These are phyloP conservation scores for Bubo blakistoni DNA, from an alignment of 2,113 vertebrate genomes.

Conservation along the genomic window DNA sequence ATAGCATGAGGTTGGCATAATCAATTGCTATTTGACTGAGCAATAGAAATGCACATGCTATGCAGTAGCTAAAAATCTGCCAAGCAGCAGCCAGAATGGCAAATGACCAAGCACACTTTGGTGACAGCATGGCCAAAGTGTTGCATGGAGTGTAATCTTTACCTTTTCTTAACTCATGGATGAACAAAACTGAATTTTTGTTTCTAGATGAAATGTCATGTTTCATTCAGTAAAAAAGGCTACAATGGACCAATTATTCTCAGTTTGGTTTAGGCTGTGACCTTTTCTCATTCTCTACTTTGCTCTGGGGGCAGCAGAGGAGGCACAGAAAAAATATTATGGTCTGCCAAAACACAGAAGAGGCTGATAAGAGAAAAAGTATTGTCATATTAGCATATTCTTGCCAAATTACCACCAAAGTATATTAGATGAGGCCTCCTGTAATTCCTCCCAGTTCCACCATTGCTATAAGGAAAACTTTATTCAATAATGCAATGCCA, in stretches of 20 bases:
- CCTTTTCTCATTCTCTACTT: background rate
- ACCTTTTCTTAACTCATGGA: background rate
- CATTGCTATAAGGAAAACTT: background rate
- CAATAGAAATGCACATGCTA: background rate
- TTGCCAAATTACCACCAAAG: background rate
- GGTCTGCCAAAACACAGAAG: background rate
- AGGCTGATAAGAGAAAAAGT: background rate
- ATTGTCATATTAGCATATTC: background rate
- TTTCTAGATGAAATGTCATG: background rate
- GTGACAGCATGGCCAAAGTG: background rate
- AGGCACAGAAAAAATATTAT: background rate
- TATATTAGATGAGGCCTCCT: background rate
- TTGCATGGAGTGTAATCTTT: background rate
- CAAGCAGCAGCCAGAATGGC: background rate
- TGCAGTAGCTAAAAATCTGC: background rate
- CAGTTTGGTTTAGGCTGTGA: background rate
- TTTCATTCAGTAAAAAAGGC: background rate
- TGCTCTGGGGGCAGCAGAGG: background rate
- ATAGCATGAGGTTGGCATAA: background rate
- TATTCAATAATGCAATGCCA: accelerated
- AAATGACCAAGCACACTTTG: background rate
- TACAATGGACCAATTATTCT: background rate
- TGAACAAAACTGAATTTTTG: background rate
- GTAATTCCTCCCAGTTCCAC: background rate
- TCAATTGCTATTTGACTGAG: background rate